Evolutionary conservation across 92 coral and sea anemone species (phyloP).

Genomic region (Porites evermanni): DNA sequence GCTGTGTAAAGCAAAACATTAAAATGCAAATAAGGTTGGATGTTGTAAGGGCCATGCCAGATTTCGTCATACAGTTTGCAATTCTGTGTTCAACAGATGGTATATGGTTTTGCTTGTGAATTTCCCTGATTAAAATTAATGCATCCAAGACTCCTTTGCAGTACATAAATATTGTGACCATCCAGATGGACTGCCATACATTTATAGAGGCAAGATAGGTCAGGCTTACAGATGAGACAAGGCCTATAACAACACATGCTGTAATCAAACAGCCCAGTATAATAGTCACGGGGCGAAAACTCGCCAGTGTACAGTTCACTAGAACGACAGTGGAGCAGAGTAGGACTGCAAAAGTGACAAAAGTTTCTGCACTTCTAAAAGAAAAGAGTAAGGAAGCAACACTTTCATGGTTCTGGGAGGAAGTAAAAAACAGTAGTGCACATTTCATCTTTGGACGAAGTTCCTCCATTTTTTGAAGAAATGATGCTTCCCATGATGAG

Average conservation of each 20-base stretch:
- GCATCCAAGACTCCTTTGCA: conserved; percentile 59
- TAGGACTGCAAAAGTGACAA: conserved; percentile 35
- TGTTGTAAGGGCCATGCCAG: conserved; percentile 62
- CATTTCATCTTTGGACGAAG: conserved; percentile 43
- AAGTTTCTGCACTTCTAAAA: neutral
- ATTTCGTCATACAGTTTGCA: conserved; percentile 55
- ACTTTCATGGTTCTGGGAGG: conserved; percentile 22
- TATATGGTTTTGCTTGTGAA: conserved; percentile 41
- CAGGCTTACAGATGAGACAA: conserved; percentile 31
- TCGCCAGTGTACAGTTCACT: conserved; percentile 13
- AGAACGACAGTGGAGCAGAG: conserved; percentile 32
- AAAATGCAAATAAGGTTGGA: conserved; percentile 38
- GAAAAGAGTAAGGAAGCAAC: conserved; percentile 35
- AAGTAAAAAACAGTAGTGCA: conserved; percentile 35
- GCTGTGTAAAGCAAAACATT: conserved; percentile 38
- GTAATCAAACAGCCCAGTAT: conserved; percentile 22
- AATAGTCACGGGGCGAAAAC: conserved; percentile 9
- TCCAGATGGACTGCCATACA: conserved; percentile 49
- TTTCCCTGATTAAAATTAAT: conserved; percentile 47
- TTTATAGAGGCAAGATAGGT: conserved; percentile 37
- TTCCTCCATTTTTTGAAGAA: conserved; percentile 46
- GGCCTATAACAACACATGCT: conserved; percentile 30
- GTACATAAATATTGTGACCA: conserved; percentile 46
- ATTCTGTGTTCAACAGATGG: conserved; percentile 57
- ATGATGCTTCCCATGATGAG: conserved; percentile 55